Evolutionary conservation across 1,140 invertebrate genomes (phyloP).

Genomic region (Stratiolaelaps scimitus): DNA sequence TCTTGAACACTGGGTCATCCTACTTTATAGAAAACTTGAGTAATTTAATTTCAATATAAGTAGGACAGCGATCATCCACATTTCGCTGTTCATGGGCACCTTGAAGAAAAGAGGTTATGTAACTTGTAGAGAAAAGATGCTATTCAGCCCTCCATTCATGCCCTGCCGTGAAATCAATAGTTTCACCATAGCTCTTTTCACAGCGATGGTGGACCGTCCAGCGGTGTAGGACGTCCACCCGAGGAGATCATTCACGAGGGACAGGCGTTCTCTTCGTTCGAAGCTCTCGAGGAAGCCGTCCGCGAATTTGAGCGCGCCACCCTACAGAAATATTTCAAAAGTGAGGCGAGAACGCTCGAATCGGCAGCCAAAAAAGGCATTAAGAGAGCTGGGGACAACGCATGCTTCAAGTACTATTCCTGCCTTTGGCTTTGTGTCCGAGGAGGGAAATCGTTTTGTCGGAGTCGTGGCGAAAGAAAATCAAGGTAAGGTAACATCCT

Average conservation of each 20-base stretch:
- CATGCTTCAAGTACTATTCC: conserved; percentile 14
- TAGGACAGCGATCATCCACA: too few species aligned
- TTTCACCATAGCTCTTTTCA: neutral
- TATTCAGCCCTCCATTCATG: too few species aligned
- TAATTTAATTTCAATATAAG: too few species aligned
- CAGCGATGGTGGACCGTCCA: too few species aligned
- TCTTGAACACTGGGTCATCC: too few species aligned
- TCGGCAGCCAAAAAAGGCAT: conserved; percentile 13
- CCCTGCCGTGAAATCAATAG: too few species aligned
- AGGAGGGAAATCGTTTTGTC: conserved; percentile 2
- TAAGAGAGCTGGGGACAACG: conserved; percentile 10
- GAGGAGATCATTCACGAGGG: conserved; percentile 15
- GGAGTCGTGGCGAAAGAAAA: conserved; percentile 18
- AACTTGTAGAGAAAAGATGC: too few species aligned
- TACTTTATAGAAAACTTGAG: too few species aligned
- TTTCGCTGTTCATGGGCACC: too few species aligned
- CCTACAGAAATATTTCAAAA: conserved; percentile 20
- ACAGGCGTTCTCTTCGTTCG: neutral
- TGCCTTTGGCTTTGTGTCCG: conserved; percentile 22
- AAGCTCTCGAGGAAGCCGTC: conserved; percentile 5
- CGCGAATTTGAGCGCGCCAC: neutral
- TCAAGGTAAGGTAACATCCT: neutral
- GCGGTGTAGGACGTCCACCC: neutral
- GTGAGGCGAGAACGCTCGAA: neutral
- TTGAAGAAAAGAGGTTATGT: too few species aligned